A percentile compares a stretch with the other conserved stretches of the same genome.
Conservation (phyloP, 2,797 vertebrate genomes). For the Furcifer pardalis region DNA sequence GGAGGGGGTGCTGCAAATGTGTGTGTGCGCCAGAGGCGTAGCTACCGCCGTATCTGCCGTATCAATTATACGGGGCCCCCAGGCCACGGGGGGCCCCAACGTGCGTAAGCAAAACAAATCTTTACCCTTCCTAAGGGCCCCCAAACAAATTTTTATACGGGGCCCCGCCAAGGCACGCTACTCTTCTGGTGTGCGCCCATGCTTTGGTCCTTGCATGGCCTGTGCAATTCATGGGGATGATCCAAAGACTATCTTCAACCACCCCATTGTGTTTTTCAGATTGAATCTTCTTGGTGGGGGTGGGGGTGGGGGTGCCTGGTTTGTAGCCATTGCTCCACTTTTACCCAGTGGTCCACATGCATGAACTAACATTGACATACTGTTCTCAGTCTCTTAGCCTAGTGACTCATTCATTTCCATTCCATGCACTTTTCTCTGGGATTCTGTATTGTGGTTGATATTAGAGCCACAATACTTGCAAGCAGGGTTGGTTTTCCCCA, state of each 20-base stretch:
- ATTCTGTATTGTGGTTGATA: not conserved
- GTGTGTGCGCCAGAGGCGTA: no score
- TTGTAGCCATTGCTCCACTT: not conserved
- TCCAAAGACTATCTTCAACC: not conserved
- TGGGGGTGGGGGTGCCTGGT: not conserved
- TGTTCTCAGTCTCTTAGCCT: not conserved
- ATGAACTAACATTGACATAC: not conserved
- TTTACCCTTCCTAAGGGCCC: no score
- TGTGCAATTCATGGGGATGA: not conserved
- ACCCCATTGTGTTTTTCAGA: not conserved
- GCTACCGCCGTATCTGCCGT: no score
- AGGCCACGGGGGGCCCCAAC: no score
- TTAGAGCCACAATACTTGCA: not conserved
- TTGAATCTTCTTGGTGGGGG: not conserved
- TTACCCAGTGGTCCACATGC: not conserved
- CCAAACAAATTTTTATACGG: no score
- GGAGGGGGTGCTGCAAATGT: not conserved
- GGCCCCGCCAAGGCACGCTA: no score
- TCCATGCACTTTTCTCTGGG: not conserved
- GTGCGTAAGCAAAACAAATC: no score
- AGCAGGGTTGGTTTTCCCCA: not conserved
- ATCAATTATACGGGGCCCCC: no score
- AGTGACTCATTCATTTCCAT: not conserved
- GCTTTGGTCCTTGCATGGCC: not conserved
- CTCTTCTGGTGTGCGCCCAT: not conserved